These are phyloP conservation scores for Ptyas mucosa DNA, from an alignment of 2,113 vertebrate species.

Conservation along the genomic window DNA sequence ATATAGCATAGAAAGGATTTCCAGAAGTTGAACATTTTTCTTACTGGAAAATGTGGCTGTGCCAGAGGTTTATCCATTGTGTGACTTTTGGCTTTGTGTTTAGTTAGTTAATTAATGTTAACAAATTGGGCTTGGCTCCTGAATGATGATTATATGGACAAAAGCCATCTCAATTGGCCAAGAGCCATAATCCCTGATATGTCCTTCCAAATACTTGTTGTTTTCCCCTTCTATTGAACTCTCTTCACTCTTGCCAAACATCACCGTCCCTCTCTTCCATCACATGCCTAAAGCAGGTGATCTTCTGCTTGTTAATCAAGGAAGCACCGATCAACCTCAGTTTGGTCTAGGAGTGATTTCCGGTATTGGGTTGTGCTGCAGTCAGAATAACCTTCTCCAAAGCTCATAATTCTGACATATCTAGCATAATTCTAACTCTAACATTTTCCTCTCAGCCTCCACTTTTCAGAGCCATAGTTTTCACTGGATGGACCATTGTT, in stretches of 20 bases:
- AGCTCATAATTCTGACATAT: not conserved
- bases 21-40: not conserved
- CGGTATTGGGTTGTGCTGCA: not conserved
- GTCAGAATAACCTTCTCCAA: not conserved
- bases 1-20: not conserved
- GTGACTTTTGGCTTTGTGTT: not conserved
- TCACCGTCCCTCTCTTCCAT: not conserved
- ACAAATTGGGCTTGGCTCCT: not conserved
- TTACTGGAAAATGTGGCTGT: not conserved
- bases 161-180: not conserved
- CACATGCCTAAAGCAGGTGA: not conserved
- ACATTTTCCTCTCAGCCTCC: not conserved
- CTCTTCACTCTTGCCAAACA: not conserved
- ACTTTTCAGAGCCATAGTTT: not conserved
- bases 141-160: not conserved
- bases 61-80: not conserved
- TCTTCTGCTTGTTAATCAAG: not conserved
- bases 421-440: no score
- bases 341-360: not conserved
- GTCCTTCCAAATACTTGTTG: not conserved
- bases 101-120: not conserved
- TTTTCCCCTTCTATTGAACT: not conserved
- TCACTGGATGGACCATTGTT: not conserved
- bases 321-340: not conserved
- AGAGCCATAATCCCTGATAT: not conserved